Conservation (phyloP, 2,888 invertebrate genomes). For the Marronus borbonicus region DNA sequence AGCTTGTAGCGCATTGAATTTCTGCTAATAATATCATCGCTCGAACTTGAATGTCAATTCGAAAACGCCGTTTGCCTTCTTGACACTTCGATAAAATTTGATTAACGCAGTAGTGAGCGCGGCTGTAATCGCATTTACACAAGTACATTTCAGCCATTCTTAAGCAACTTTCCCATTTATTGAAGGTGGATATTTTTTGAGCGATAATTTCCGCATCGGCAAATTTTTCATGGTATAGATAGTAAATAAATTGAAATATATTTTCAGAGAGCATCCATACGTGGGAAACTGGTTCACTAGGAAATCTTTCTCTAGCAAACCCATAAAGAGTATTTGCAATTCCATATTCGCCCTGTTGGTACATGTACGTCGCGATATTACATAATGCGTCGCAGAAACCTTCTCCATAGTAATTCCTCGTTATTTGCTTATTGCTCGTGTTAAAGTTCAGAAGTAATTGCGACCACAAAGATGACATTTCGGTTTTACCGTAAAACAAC, state of each 20-base stretch:
- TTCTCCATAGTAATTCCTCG: conserved; percentile 69
- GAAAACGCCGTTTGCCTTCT: conserved; percentile 73
- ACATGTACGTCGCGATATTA: conserved; percentile 76
- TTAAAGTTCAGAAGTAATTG: conserved; percentile 85
- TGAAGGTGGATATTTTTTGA: conserved; percentile 78
- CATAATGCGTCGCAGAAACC: conserved; percentile 81
- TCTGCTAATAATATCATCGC: conserved; percentile 81
- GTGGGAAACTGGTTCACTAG: conserved; percentile 75
- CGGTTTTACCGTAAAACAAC: conserved; percentile 90
- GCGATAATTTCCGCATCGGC: conserved; percentile 80
- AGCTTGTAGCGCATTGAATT: conserved; percentile 73
- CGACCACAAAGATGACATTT: conserved; percentile 86
- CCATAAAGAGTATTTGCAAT: conserved; percentile 75
- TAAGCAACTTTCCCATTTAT: conserved; percentile 79
- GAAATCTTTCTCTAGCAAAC: conserved; percentile 78
- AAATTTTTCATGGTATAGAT: conserved; percentile 76
- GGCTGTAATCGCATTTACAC: conserved; percentile 71
- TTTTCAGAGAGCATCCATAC: conserved; percentile 81
- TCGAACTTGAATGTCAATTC: conserved; percentile 75
- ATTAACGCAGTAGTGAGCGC: conserved; percentile 69
- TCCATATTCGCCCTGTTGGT: conserved; percentile 74
- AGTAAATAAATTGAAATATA: conserved; percentile 68
- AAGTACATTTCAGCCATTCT: conserved; percentile 74
- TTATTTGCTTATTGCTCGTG: conserved; percentile 73
- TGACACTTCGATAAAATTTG: conserved; percentile 73